Conservation (phyloP, 2,113 vertebrate genomes). For the Barbus barbus region DNA sequence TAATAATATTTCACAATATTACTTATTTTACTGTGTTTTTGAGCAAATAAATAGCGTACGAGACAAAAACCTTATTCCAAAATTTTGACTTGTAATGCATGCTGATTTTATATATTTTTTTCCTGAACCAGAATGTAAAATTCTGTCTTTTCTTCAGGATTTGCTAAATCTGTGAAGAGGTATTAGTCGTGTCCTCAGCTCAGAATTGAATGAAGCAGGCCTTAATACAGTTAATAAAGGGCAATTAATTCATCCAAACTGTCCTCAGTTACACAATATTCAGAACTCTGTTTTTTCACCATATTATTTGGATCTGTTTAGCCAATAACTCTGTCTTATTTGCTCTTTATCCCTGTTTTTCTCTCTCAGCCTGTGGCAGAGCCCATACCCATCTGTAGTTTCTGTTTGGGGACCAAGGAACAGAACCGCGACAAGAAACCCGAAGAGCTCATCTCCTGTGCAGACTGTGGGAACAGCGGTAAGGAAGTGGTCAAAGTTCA, state of each 20-base stretch:
- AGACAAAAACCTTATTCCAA: no score
- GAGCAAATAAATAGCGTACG: no score
- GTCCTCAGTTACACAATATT: constrained; percentile 33
- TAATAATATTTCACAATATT: no score
- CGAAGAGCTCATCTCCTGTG: constrained; percentile 97
- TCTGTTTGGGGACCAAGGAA: constrained; percentile 99
- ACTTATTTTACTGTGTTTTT: no score
- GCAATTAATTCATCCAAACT: background rate
- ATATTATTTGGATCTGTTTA: background rate
- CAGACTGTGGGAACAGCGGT: constrained; percentile 99
- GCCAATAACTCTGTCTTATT: background rate
- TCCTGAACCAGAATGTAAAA: background rate
- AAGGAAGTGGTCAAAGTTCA: constrained; percentile 56
- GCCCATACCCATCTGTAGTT: constrained; percentile 99
- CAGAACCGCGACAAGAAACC: constrained; percentile 98
- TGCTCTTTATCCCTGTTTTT: constrained; percentile 21
- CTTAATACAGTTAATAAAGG: background rate
- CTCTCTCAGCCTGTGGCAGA: constrained; percentile 90
- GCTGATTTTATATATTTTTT: background rate
- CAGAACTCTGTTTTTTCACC: constrained; percentile 22
- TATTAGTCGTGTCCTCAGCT: background rate
- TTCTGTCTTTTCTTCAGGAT: background rate
- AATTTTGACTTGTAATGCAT: no score
- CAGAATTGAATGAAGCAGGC: background rate
- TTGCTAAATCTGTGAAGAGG: background rate